Conservation (phyloP, 2,888 invertebrate species). For the Oscheius myriophilus region DNA sequence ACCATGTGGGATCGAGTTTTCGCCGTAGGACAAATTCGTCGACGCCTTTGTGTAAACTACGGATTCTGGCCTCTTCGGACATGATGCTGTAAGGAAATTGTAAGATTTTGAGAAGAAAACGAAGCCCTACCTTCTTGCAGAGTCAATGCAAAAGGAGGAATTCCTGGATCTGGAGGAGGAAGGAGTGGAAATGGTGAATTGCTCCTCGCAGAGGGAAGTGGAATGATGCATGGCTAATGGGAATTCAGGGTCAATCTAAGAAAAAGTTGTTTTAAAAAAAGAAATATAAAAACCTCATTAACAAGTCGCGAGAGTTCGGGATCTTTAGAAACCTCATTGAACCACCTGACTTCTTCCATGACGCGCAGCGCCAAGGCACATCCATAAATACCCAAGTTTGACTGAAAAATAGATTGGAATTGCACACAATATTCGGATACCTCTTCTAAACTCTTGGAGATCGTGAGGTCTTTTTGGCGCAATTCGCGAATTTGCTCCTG, state of each 20-base stretch:
- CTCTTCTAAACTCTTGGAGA: constrained; percentile 27
- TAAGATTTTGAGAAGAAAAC: neutral
- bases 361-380: constrained; percentile 16
- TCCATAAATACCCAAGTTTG: constrained; percentile 28
- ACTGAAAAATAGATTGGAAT: neutral
- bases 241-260: constrained; percentile 23
- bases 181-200: constrained; percentile 2
- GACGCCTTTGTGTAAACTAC: constrained; percentile 19
- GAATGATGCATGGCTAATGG: constrained; percentile 28
- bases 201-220: neutral
- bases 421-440: neutral
- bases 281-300: constrained; percentile 15
- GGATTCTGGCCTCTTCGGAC: constrained; percentile 11
- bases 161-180: constrained; percentile 3
- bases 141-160: constrained; percentile 12
- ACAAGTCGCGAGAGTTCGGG: constrained; percentile 35
- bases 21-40: constrained; percentile 26
- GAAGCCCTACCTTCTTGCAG: neutral
- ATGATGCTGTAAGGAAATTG: neutral
- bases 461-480: constrained; percentile 8
- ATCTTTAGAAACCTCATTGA: constrained; percentile 41
- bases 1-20: constrained; percentile 25
- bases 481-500: constrained; percentile 19
- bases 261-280: neutral
- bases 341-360: constrained; percentile 44